Percentiles rank a stretch among this genome's conserved stretches.
Conservation (phyloP, 2,888 invertebrate species). For the Nemapogon koenigi region DNA sequence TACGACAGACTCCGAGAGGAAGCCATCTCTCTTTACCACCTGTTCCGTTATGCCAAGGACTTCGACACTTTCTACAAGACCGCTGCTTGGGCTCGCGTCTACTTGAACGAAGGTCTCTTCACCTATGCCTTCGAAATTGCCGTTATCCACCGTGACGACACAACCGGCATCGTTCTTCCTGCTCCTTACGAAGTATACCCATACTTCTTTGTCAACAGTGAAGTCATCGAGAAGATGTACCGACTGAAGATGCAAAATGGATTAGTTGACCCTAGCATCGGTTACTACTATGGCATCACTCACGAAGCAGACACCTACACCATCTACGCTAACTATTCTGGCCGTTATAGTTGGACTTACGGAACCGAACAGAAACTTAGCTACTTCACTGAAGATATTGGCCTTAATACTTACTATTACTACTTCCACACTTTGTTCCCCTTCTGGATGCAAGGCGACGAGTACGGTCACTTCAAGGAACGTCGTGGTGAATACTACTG, state of each 20-base stretch:
- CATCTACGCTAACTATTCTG: conserved; percentile 67
- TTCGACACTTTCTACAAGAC: conserved; percentile 67
- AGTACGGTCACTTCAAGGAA: conserved; percentile 51
- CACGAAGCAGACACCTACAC: conserved; percentile 45
- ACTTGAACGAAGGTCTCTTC: conserved; percentile 69
- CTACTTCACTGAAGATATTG: conserved; percentile 76
- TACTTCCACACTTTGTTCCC: conserved; percentile 68
- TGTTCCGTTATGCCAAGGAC: conserved; percentile 67
- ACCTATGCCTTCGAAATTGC: conserved; percentile 68
- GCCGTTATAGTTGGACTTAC: conserved; percentile 46
- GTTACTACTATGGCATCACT: conserved; percentile 38
- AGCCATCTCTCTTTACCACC: conserved; percentile 57
- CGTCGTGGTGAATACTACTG: conserved; percentile 71
- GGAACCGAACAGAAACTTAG: conserved; percentile 66
- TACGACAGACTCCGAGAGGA: conserved; percentile 48
- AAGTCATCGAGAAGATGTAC: conserved; percentile 53
- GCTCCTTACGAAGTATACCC: conserved; percentile 74
- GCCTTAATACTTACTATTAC: conserved; percentile 71
- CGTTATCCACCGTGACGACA: conserved; percentile 64
- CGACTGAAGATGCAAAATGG: conserved; percentile 45
- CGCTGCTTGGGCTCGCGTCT: conserved; percentile 61
- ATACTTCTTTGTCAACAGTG: conserved; percentile 67
- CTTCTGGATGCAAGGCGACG: conserved; percentile 66
- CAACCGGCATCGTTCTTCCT: conserved; percentile 64
- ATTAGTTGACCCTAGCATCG: conserved; percentile 28